phyloP scores from a whole-genome alignment of 2,113 vertebrate genomes.

The Talpa occidentalis region DNA sequence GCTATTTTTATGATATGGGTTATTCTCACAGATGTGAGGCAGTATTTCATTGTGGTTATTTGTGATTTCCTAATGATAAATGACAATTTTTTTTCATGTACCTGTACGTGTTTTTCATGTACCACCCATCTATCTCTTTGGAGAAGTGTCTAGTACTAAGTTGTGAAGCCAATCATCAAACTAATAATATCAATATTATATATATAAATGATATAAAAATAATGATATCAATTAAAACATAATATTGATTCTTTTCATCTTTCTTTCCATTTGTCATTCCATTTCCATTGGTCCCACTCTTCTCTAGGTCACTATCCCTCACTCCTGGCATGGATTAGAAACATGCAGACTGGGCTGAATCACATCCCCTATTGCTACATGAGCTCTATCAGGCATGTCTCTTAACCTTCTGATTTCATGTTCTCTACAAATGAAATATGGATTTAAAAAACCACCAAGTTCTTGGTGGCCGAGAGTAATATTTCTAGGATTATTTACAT shows the following conservation, averaged over 20 bases:
- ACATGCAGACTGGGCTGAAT: neutral
- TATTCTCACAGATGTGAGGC: too few relatives aligned
- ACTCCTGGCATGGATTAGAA: neutral
- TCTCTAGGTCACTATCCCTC: neutral
- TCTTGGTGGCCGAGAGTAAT: neutral
- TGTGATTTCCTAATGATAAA: too few relatives aligned
- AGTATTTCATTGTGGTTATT: too few relatives aligned
- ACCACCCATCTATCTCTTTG: too few relatives aligned
- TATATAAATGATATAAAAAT: neutral
- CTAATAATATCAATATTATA: neutral
- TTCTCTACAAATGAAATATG: neutral
- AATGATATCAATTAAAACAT: neutral
- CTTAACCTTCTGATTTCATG: neutral
- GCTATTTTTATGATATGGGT: too few relatives aligned
- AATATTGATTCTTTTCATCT: neutral
- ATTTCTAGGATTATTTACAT: neutral
- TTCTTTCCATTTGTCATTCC: neutral
- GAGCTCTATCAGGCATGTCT: neutral
- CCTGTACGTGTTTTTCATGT: too few relatives aligned
- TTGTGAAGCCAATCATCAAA: neutral
- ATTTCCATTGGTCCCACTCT: neutral
- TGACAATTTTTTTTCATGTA: too few relatives aligned
- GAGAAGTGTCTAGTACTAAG: too few relatives aligned
- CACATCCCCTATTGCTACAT: neutral
- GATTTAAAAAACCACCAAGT: neutral